phyloP scores from a whole-genome alignment of 2,113 vertebrate genomes.

The Lepisosteus osseus region DNA sequence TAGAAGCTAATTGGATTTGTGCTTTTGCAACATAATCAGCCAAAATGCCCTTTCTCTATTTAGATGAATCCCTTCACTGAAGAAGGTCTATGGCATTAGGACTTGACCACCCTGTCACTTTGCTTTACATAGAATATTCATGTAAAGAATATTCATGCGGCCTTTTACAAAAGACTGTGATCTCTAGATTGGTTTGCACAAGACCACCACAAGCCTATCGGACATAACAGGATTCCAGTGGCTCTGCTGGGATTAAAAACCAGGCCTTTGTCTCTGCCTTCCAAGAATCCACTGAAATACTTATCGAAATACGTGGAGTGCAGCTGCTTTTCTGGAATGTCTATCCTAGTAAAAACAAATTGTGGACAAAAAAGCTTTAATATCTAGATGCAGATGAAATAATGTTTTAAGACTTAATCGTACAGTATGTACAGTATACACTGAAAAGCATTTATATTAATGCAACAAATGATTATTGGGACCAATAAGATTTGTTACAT shows the following conservation, averaged over 20 bases:
- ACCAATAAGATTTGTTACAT: no score
- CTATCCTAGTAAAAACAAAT: not conserved
- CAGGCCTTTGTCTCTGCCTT: not conserved
- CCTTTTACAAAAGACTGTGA: not conserved
- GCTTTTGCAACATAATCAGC: constrained; percentile 13
- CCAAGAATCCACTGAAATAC: not conserved
- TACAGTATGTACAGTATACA: no score
- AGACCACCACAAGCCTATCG: not conserved
- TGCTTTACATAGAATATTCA: not conserved
- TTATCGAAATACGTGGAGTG: not conserved
- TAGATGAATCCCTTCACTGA: not conserved
- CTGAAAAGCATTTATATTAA: no score
- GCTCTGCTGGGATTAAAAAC: not conserved
- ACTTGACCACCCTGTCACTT: not conserved
- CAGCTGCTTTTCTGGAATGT: not conserved
- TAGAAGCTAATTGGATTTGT: constrained; percentile 22
- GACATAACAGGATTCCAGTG: not conserved
- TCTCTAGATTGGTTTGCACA: not conserved
- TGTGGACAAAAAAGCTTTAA: no score
- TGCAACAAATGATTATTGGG: no score
- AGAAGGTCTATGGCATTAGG: not conserved
- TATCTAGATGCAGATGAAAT: no score
- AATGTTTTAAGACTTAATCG: no score
- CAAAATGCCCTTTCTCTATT: not conserved
- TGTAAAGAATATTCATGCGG: not conserved